phyloP scores from a whole-genome alignment of 1,140 invertebrate genomes.

The Penaeus indicus region DNA sequence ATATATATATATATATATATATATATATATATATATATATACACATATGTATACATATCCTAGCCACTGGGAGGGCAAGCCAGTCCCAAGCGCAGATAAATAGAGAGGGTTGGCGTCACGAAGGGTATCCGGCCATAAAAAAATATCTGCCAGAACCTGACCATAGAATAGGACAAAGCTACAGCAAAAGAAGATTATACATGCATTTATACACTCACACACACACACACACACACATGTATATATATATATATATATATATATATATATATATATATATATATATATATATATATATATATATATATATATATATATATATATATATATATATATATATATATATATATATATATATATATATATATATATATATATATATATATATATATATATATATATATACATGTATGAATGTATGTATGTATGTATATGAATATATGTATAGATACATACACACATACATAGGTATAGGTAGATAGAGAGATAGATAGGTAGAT shows the following conservation, averaged over 20 bases:
- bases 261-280: conserved; percentile 34
- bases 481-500: background rate
- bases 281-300: conserved; percentile 2
- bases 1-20: too few species aligned
- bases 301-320: background rate
- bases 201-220: background rate
- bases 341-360: conserved; percentile 20
- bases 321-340: conserved; percentile 7
- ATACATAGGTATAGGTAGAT: background rate
- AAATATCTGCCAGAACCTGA: too few species aligned
- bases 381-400: conserved; percentile 24
- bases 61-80: too few species aligned
- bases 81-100: too few species aligned
- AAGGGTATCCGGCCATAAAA: too few species aligned
- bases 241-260: conserved; percentile 22
- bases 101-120: too few species aligned
- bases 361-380: conserved; percentile 24
- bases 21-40: too few species aligned
- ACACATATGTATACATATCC: too few species aligned
- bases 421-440: background rate
- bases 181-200: too few species aligned
- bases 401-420: background rate
- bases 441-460: background rate
- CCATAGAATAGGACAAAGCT: too few species aligned
- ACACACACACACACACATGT: background rate